phyloP scores from a whole-genome alignment of 2,113 vertebrate species.

The Pomatorhinus ruficollis region DNA sequence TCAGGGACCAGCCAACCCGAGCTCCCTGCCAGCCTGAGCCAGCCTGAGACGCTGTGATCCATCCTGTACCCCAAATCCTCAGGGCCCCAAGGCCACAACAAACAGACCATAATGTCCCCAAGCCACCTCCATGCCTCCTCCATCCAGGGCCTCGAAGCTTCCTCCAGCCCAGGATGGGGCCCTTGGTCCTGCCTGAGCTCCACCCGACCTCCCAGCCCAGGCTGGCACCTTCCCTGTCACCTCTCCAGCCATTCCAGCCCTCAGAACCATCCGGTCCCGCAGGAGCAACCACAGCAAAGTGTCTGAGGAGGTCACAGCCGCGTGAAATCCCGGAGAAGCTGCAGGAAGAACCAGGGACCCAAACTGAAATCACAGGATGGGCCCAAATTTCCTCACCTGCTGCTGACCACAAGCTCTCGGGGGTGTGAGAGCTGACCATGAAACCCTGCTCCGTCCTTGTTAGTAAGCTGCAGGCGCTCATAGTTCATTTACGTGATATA shows the following conservation, averaged over 20 bases:
- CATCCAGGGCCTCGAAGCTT: rapidly evolving
- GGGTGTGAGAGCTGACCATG: neutral
- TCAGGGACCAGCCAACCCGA: neutral
- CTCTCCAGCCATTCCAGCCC: neutral
- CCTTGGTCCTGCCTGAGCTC: neutral
- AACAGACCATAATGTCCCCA: neutral
- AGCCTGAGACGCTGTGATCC: neutral
- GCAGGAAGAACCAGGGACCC: neutral
- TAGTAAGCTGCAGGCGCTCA: neutral
- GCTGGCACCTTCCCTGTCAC: neutral
- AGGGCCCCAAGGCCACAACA: neutral
- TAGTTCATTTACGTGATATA: neutral
- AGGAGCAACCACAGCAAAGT: neutral
- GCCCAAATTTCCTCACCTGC: neutral
- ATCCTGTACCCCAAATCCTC: neutral
- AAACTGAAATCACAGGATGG: neutral
- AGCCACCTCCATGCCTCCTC: rapidly evolving
- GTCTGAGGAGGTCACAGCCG: neutral
- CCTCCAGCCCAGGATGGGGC: neutral
- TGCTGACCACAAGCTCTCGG: neutral
- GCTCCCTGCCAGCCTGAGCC: neutral
- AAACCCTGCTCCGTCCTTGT: rapidly evolving
- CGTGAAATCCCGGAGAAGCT: neutral
- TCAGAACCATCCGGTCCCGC: neutral
- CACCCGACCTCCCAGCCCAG: rapidly evolving